Conservation (phyloP, 1,140 invertebrate genomes). For the Akabosia matsudoensis region DNA sequence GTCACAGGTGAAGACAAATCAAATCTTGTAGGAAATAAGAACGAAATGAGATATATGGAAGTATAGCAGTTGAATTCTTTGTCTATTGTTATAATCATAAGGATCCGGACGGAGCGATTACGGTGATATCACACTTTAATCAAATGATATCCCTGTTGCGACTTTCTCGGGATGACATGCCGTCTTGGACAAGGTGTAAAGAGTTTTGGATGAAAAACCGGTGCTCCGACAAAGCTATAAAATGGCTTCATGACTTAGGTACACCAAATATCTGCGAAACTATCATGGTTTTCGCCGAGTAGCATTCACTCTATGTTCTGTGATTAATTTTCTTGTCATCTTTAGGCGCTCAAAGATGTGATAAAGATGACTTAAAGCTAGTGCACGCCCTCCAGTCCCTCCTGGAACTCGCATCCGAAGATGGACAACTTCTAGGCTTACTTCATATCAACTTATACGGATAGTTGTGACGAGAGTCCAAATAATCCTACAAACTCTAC, state of each 20-base stretch:
- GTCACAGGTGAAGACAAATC: constrained; percentile 25
- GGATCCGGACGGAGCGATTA: constrained; percentile 35
- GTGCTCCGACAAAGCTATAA: constrained; percentile 40
- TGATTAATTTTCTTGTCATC: too few relatives aligned
- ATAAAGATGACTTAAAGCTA: constrained; percentile 40
- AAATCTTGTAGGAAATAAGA: too few relatives aligned
- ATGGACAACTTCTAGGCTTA: constrained; percentile 43
- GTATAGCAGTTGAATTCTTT: too few relatives aligned
- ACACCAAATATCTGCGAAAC: not conserved
- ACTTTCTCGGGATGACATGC: constrained; percentile 26
- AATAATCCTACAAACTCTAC: not conserved
- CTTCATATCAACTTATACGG: not conserved
- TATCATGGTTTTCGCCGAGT: not conserved
- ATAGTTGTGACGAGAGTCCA: not conserved
- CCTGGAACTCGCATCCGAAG: constrained; percentile 39
- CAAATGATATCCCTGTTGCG: constrained; percentile 44
- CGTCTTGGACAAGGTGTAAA: constrained; percentile 35
- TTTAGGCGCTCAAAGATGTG: constrained; percentile 38
- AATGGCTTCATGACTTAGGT: constrained; percentile 38
- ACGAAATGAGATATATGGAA: too few relatives aligned
- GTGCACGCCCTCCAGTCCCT: constrained; percentile 40
- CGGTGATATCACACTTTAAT: constrained; percentile 40
- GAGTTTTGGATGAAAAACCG: constrained; percentile 43
- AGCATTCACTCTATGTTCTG: not conserved
- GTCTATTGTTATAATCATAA: not conserved